Conservation (phyloP, 2,113 vertebrate genomes). For the Phrynocephalus versicolor region DNA sequence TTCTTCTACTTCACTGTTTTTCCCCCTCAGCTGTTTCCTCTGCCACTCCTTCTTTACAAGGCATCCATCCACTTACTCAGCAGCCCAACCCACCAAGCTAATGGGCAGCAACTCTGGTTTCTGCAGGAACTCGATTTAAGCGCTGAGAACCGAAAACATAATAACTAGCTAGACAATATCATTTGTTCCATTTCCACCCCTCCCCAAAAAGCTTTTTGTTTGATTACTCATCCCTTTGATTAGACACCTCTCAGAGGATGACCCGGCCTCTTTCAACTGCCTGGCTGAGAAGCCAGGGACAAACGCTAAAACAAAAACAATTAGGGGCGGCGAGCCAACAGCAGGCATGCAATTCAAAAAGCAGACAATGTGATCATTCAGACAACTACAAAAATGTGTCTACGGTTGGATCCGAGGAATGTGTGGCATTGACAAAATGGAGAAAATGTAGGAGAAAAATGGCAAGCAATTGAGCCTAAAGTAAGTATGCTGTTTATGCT, state of each 20-base stretch:
- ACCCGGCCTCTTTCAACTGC: constrained; percentile 61
- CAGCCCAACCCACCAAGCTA: constrained; percentile 52
- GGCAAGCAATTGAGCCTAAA: constrained; percentile 30
- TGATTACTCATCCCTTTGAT: constrained; percentile 67
- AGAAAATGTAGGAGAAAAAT: constrained; percentile 1
- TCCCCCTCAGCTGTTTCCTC: constrained; percentile 22
- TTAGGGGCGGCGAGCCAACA: constrained; percentile 63
- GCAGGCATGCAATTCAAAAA: constrained; percentile 56
- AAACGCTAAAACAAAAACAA: constrained; percentile 68
- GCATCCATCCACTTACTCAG: not conserved
- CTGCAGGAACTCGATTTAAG: constrained; percentile 56
- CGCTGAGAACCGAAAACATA: constrained; percentile 59
- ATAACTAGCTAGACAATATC: constrained; percentile 60
- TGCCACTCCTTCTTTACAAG: constrained; percentile 50
- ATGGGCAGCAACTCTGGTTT: constrained; percentile 53
- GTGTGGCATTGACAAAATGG: constrained; percentile 51
- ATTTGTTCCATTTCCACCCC: constrained; percentile 65
- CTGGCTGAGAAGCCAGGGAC: constrained; percentile 62
- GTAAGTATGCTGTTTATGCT: constrained; percentile 31
- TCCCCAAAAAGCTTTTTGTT: constrained; percentile 68
- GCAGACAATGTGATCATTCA: constrained; percentile 53
- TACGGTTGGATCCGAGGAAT: constrained; percentile 56
- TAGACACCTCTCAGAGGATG: constrained; percentile 62
- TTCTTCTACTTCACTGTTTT: constrained; percentile 51
- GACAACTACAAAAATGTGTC: constrained; percentile 49